Conservation (phyloP, 2,797 vertebrate species). For the Cossypha caffra region DNA sequence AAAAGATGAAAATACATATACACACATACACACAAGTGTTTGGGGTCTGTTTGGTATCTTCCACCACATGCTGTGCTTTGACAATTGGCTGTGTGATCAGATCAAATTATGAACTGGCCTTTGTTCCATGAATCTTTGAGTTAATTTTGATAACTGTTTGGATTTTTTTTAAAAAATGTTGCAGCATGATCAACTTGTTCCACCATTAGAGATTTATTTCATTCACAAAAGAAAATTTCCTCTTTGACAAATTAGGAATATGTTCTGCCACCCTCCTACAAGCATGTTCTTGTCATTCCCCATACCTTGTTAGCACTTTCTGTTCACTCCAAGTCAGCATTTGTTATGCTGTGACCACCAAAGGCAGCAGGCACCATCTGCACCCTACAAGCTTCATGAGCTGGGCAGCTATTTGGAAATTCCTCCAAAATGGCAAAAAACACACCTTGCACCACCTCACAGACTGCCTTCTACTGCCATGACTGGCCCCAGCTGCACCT, state of each 20-base stretch:
- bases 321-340: not conserved
- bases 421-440: constrained; percentile 55
- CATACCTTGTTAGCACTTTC: constrained; percentile 34
- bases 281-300: constrained; percentile 19
- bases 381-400: constrained; percentile 18
- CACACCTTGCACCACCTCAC: constrained; percentile 34
- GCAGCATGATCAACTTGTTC: not conserved
- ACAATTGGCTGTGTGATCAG: not conserved
- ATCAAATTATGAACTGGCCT: not conserved
- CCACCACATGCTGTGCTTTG: not conserved
- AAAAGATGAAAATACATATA: not conserved
- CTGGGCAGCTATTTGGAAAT: constrained; percentile 61
- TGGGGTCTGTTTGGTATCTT: not conserved
- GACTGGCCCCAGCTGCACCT: constrained; percentile 78
- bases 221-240: not conserved
- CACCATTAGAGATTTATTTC: not conserved
- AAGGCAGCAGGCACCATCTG: constrained; percentile 51
- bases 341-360: constrained; percentile 13
- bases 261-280: not conserved
- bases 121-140: not conserved
- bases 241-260: not conserved
- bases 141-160: not conserved
- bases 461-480: constrained; percentile 72
- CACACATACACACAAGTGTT: not conserved
- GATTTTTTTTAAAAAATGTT: not conserved